phyloP scores from a whole-genome alignment of 2,113 vertebrate genomes.

The Nibea coibor region DNA sequence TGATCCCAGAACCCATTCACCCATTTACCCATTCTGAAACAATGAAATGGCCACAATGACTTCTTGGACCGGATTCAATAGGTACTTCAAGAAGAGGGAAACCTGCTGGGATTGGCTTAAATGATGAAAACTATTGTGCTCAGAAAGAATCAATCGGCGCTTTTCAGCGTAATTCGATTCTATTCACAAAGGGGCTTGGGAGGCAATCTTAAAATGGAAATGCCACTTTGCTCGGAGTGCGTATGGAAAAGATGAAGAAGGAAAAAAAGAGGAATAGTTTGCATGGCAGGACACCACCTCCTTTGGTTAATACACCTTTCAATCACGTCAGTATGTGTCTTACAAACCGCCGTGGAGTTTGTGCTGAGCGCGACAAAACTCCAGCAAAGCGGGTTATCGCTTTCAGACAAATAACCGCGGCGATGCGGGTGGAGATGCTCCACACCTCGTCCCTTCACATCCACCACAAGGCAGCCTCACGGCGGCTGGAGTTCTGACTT shows the following conservation, averaged over 20 bases:
- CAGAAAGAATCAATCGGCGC: constrained; percentile 81
- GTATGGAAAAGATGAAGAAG: constrained; percentile 37
- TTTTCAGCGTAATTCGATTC: constrained; percentile 82
- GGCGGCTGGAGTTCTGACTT: constrained; percentile 32
- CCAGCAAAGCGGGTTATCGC: constrained; percentile 49
- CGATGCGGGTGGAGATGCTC: constrained; percentile 36
- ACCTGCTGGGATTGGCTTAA: constrained; percentile 78
- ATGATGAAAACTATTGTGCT: constrained; percentile 81
- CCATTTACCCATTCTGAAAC: constrained; percentile 75
- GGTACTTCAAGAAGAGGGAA: constrained; percentile 67
- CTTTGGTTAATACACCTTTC: constrained; percentile 55
- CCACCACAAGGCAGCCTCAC: constrained; percentile 16
- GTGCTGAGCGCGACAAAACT: constrained; percentile 66
- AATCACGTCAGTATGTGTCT: constrained; percentile 40
- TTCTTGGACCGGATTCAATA: constrained; percentile 71
- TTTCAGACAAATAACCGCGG: constrained; percentile 60
- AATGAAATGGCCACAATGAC: constrained; percentile 69
- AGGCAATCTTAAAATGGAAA: constrained; percentile 84
- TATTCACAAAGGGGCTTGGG: constrained; percentile 80
- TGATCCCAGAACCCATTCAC: constrained; percentile 63
- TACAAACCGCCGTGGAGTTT: constrained; percentile 51
- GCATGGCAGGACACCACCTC: constrained; percentile 63
- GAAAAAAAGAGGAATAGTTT: constrained; percentile 43
- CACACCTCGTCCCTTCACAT: constrained; percentile 31
- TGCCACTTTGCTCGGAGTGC: constrained; percentile 71